A percentile compares a stretch with the other conserved stretches of the same genome.
Conservation (phyloP, 2,888 invertebrate species). For the Alentia gelatinosa region DNA sequence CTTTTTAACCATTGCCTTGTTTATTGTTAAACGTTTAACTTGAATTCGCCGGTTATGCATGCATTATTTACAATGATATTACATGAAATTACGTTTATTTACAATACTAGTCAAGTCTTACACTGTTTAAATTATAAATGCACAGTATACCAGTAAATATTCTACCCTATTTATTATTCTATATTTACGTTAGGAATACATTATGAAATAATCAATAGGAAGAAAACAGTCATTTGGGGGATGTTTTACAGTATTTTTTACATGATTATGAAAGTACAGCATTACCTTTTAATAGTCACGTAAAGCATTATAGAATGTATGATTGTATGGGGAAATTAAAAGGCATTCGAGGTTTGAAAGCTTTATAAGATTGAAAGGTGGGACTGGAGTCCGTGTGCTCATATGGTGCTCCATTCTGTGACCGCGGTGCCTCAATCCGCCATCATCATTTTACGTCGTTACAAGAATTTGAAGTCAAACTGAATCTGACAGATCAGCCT, state of each 20-base stretch:
- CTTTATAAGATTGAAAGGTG: not conserved
- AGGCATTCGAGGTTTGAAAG: not conserved
- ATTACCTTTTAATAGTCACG: not conserved
- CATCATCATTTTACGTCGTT: too few species aligned
- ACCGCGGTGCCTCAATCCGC: not conserved
- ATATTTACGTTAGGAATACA: not conserved
- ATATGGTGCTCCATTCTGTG: not conserved
- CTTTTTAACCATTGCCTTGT: not conserved
- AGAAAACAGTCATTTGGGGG: not conserved
- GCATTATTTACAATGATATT: not conserved
- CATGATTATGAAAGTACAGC: not conserved
- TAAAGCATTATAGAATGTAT: not conserved
- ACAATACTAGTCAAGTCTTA: constrained; percentile 20
- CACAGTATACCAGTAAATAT: not conserved
- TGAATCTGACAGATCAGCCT: not conserved
- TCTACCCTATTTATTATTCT: not conserved
- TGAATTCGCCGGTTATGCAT: not conserved
- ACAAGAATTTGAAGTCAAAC: too few species aligned
- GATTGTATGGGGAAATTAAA: not conserved
- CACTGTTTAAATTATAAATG: not conserved
- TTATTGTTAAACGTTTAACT: not conserved
- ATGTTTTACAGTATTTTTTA: not conserved
- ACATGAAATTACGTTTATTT: not conserved
- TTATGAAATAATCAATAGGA: not conserved
- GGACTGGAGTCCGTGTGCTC: not conserved